A percentile compares a stretch with the other conserved stretches of the same genome.
phyloP scores from a whole-genome alignment of 2,797 vertebrate species.

The Acanthurus tractus region DNA sequence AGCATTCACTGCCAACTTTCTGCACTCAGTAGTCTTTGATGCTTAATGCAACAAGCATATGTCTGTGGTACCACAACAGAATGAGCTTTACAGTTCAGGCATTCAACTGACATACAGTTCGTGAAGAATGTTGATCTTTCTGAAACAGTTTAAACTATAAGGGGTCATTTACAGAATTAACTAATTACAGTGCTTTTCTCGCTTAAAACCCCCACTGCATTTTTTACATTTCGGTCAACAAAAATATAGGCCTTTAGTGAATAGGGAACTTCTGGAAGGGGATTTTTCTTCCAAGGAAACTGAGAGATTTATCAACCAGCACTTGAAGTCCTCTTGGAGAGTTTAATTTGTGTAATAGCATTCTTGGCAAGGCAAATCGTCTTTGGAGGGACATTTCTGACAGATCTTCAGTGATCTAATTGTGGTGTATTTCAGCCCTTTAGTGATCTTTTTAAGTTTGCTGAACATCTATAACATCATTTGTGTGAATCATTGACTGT shows the following conservation, averaged over 20 bases:
- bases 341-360: constrained; percentile 75
- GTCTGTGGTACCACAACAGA: not conserved
- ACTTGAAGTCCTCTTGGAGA: constrained; percentile 52
- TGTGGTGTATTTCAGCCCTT: constrained; percentile 55
- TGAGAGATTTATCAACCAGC: constrained; percentile 57
- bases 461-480: constrained; percentile 43
- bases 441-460: constrained; percentile 59
- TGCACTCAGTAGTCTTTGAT: not conserved
- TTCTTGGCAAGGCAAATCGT: constrained; percentile 71
- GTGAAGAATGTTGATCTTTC: not conserved
- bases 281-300: constrained; percentile 23
- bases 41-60: not conserved
- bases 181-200: not conserved
- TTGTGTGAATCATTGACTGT: constrained; percentile 39
- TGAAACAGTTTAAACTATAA: not conserved
- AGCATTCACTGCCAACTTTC: not conserved
- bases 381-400: constrained; percentile 40
- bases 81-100: not conserved
- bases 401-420: constrained; percentile 65
- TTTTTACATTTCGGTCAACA: not conserved
- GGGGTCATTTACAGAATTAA: not conserved
- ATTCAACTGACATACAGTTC: not conserved
- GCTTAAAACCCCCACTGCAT: not conserved
- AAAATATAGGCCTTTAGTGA: not conserved
- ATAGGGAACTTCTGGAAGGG: constrained; percentile 2